These are phyloP conservation scores for Dynastes maya DNA, from an alignment of 2,888 invertebrate species.

Conservation along the genomic window DNA sequence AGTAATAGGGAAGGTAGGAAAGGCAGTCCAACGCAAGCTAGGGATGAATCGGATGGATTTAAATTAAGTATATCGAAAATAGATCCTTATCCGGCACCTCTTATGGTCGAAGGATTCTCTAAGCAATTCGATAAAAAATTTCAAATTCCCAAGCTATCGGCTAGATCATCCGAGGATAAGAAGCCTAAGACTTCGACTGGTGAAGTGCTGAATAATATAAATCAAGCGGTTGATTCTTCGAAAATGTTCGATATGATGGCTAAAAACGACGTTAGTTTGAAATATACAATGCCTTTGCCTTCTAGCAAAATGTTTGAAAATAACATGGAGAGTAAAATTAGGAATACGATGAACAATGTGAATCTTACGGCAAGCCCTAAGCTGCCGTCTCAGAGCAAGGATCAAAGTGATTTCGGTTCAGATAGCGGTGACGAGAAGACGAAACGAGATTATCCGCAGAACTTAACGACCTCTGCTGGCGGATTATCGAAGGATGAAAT, in stretches of 20 bases:
- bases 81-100: slow-evolving; percentile 76
- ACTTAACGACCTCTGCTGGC: slow-evolving; percentile 58
- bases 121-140: slow-evolving; percentile 88
- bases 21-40: slow-evolving; percentile 78
- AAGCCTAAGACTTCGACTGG: slow-evolving; percentile 67
- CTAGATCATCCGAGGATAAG: slow-evolving; percentile 66
- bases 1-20: slow-evolving; percentile 76
- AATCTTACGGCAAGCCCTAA: slow-evolving; percentile 43
- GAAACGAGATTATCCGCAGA: slow-evolving; percentile 61
- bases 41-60: slow-evolving; percentile 77
- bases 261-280: slow-evolving; percentile 61
- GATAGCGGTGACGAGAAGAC: slow-evolving; percentile 60
- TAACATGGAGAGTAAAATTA: slow-evolving; percentile 65
- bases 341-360: slow-evolving; percentile 63
- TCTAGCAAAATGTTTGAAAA: slow-evolving; percentile 65
- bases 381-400: slow-evolving; percentile 51
- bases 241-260: slow-evolving; percentile 66
- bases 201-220: slow-evolving; percentile 61
- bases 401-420: slow-evolving; percentile 50
- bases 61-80: slow-evolving; percentile 73
- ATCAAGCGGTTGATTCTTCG: slow-evolving; percentile 62
- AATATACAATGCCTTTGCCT: slow-evolving; percentile 65
- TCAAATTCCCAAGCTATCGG: slow-evolving; percentile 89
- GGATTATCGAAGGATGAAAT: slow-evolving; percentile 60
- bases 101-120: slow-evolving; percentile 82